Conservation (phyloP, 2,797 vertebrate genomes). For the Etheostoma perlongum region DNA sequence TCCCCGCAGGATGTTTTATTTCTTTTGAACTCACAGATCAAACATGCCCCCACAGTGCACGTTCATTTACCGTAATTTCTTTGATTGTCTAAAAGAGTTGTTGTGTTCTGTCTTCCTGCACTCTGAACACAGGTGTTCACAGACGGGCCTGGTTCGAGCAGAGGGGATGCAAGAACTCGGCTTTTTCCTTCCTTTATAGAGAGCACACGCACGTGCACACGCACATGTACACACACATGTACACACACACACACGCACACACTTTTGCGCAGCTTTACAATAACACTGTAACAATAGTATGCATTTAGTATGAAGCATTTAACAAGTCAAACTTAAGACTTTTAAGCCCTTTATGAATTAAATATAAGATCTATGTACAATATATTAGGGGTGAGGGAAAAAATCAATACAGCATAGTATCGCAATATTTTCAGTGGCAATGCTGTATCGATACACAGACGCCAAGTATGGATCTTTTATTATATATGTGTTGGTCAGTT, state of each 20-base stretch:
- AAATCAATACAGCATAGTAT: no score
- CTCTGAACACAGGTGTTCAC: slow-evolving; percentile 14
- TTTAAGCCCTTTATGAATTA: no score
- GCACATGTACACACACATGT: not conserved
- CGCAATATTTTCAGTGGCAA: no score
- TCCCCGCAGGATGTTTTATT: not conserved
- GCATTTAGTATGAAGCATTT: not conserved
- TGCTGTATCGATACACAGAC: no score
- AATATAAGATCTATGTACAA: no score
- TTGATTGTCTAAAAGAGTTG: slow-evolving; percentile 12
- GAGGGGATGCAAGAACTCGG: not conserved
- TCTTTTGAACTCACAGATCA: not conserved
- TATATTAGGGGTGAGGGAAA: no score
- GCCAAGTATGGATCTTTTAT: no score
- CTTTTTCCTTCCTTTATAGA: slow-evolving; percentile 14
- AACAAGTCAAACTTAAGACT: no score
- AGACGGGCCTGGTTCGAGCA: not conserved
- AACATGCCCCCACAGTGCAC: not conserved
- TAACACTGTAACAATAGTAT: not conserved
- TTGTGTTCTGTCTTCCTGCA: slow-evolving; percentile 32
- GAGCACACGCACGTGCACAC: not conserved
- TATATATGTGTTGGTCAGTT: no score
- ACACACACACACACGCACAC: no score
- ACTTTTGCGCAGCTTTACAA: not conserved
- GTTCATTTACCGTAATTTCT: slow-evolving; percentile 1